Evolutionary conservation across 2,797 vertebrate genomes (phyloP).

Genomic region (Coluber constrictor): DNA sequence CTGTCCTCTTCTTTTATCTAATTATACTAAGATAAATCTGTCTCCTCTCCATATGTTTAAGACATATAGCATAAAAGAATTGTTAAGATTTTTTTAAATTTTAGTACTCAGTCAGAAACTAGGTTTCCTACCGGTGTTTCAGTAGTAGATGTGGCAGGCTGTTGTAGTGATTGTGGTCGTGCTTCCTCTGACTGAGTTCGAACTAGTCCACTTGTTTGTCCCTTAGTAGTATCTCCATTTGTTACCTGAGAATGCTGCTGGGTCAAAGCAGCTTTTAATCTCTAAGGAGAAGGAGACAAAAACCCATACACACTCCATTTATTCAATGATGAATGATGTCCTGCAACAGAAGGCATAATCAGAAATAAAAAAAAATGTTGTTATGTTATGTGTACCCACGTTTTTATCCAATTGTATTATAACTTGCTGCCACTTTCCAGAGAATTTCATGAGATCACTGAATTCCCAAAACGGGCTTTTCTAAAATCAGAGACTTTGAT

Average conservation of each 20-base stretch:
- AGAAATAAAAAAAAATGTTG: neutral
- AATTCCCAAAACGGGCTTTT: neutral
- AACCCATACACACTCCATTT: constrained; percentile 10
- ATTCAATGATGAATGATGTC: neutral
- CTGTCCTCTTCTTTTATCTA: neutral
- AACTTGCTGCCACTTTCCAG: neutral
- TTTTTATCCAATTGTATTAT: neutral
- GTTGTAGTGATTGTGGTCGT: constrained; percentile 86
- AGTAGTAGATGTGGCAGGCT: constrained; percentile 96
- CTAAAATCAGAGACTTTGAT: neutral
- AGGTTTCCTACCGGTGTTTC: constrained; percentile 85
- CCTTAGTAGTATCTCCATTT: constrained; percentile 85
- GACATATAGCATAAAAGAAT: neutral
- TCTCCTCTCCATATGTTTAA: neutral
- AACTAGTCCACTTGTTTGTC: constrained; percentile 81
- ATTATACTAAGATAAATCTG: neutral
- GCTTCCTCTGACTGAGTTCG: constrained; percentile 83
- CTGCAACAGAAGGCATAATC: neutral
- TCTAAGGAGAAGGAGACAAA: constrained; percentile 70
- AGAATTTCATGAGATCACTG: neutral
- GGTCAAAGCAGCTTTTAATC: constrained; percentile 87
- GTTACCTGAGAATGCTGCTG: constrained; percentile 94
- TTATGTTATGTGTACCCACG: neutral
- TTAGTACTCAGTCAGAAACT: neutral
- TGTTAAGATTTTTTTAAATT: neutral